These are phyloP conservation scores for Campoletis sonorensis DNA, from an alignment of 1,140 invertebrate species.

Conservation along the genomic window DNA sequence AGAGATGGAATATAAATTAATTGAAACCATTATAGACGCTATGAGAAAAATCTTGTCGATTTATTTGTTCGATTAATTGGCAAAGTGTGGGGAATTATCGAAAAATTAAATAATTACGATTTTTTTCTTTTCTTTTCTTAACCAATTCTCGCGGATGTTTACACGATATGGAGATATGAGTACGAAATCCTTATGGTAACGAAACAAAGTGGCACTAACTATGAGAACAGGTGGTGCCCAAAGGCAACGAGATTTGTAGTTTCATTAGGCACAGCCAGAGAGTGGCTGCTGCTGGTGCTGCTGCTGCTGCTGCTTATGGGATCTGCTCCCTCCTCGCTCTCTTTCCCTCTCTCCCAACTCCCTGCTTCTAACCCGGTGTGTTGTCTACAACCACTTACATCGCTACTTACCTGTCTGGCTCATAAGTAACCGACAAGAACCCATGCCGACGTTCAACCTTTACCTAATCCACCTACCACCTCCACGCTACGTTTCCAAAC, in stretches of 20 bases:
- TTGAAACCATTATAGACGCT: no score
- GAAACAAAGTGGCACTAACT: constrained; percentile 27
- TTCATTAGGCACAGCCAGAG: constrained; percentile 70
- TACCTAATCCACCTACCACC: constrained; percentile 44
- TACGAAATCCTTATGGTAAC: neutral
- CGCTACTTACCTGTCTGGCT: constrained; percentile 71
- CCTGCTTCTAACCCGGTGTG: constrained; percentile 49
- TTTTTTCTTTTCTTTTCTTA: no score
- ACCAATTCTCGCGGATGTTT: neutral
- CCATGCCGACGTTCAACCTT: constrained; percentile 33
- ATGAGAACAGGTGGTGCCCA: constrained; percentile 71
- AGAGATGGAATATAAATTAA: no score
- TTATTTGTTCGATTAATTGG: no score
- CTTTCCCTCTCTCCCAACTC: neutral
- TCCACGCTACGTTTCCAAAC: neutral
- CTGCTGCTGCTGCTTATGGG: constrained; percentile 75
- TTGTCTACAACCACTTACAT: constrained; percentile 77
- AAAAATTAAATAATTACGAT: neutral
- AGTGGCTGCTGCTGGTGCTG: constrained; percentile 71
- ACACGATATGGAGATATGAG: constrained; percentile 16
- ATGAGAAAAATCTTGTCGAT: no score
- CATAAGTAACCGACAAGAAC: constrained; percentile 61
- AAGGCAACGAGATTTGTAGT: constrained; percentile 76
- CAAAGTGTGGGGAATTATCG: neutral
- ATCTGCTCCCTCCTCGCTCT: constrained; percentile 56